Evolutionary conservation across 2,113 vertebrate genomes (phyloP).

Genomic region (Saccopteryx leptura): DNA sequence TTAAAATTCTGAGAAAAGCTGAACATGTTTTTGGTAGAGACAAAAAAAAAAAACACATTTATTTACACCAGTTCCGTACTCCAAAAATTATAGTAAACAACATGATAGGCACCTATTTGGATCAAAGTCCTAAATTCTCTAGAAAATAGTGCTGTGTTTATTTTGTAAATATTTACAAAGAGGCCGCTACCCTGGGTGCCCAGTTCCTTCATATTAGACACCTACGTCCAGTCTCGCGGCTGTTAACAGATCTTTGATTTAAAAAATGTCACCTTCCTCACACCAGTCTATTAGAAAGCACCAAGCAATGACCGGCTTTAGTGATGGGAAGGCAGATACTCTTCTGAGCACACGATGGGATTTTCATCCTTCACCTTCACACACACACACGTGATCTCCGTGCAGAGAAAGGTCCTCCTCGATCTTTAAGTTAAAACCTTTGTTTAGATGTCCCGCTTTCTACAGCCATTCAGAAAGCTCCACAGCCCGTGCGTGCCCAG

Average conservation of each 20-base stretch:
- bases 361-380: not conserved
- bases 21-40: not conserved
- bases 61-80: not conserved
- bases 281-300: not conserved
- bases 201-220: not conserved
- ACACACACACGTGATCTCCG: not conserved
- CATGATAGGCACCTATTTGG: not conserved
- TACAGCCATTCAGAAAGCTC: not conserved
- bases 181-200: rapidly evolving
- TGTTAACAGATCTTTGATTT: too few species aligned
- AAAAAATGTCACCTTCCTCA: too few species aligned
- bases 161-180: not conserved
- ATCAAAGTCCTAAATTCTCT: not conserved
- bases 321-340: too few species aligned
- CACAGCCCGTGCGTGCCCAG: not conserved
- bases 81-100: not conserved
- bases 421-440: not conserved
- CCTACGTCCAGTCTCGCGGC: not conserved
- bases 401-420: not conserved
- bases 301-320: too few species aligned
- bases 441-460: not conserved
- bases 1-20: not conserved
- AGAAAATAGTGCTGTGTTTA: not conserved
- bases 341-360: not conserved
- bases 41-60: not conserved